Conservation (phyloP, 2,113 vertebrate species). For the Sinocyclocheilus rhinocerous region DNA sequence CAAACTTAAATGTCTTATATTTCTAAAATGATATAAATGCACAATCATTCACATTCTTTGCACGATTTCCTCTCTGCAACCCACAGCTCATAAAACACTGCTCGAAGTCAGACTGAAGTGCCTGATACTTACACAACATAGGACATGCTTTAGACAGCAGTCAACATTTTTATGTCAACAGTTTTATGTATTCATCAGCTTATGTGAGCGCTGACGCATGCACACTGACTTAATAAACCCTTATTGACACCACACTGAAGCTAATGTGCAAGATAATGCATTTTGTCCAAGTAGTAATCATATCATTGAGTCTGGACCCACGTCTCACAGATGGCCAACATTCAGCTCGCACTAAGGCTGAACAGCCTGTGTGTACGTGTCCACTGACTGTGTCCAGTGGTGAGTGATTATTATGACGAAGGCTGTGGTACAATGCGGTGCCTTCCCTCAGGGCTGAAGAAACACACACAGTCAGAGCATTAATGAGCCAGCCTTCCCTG, state of each 20-base stretch:
- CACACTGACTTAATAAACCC: background rate
- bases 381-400: background rate
- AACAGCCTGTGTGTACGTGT: background rate
- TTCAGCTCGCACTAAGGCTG: background rate
- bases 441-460: constrained; percentile 5
- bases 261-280: background rate
- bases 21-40: background rate
- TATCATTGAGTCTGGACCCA: background rate
- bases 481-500: background rate
- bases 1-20: background rate
- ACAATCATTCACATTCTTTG: background rate
- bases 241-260: background rate
- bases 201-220: background rate
- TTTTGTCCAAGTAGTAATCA: background rate
- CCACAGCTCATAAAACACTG: background rate
- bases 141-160: background rate
- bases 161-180: background rate
- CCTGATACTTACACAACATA: background rate
- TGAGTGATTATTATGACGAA: constrained; percentile 6
- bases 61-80: background rate
- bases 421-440: background rate
- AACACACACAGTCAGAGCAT: background rate
- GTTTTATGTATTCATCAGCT: background rate
- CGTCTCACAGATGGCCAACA: background rate
- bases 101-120: background rate